Base-by-base conservation (phyloP, 2,113 vertebrate genomes). In the Thunnus thynnus region DNA sequence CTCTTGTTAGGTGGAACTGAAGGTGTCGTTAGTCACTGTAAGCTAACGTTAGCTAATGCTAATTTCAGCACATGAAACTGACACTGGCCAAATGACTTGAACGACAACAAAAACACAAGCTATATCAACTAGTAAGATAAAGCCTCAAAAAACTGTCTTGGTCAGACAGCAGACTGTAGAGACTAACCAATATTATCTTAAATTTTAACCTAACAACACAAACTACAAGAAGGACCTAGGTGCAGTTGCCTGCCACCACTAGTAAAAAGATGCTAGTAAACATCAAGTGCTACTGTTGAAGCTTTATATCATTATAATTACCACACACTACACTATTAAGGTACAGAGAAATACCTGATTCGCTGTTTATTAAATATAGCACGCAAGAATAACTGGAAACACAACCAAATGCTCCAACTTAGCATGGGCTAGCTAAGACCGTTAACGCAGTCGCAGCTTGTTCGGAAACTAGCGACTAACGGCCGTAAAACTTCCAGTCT, bases 231-330 rank as follows among this genome's bases (percentile, higher is more conserved):
- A 12, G 20, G 20, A 64, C 48, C 5, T 44, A 5, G 14, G 13
- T 61, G 27, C 4, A 56, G 62, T 9, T 56, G 78, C 65, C 79
- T 55, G 52, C 18, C 44, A 56, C 20, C 60, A 22, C 41, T 44
- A 4, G 32, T 14, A 48, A 81, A 55, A 69, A 14, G 36, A 76
- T 56, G 88, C 71, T 88, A 90, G 16, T 92, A 91, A 91, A 90
- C 91, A 92, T 68, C 48, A 32, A 79, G 64, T 32, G 50, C 25
- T 22, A 61, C 0, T 2, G 3, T 12, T 7, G 13, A 72, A 36
- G 1, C 2, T 5, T 7, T 16, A 10, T 20, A 36, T 47, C 13
- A 46, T 46, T 27, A 22, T 5, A 30, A 5, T 17, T 3, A 2
- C 8, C 3, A 7, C 1, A 3, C 27, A 41, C 36, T 13, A n/a